Conservation (phyloP, 2,888 invertebrate genomes). For the Thymelicus acteon region DNA sequence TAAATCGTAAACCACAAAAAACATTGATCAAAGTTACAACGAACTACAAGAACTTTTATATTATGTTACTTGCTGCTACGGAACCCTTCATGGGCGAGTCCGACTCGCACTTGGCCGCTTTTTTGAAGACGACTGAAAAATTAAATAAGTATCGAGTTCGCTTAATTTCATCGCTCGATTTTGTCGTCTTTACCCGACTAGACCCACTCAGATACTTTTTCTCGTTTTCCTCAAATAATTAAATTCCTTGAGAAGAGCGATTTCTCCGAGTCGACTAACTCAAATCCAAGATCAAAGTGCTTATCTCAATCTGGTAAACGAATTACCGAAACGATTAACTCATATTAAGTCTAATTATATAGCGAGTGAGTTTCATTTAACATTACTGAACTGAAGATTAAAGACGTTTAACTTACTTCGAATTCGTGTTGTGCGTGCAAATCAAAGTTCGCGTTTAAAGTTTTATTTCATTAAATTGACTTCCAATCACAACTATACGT, state of each 20-base stretch:
- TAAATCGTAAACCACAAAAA: too few relatives aligned
- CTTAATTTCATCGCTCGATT: not conserved
- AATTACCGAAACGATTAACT: slow-evolving; percentile 30
- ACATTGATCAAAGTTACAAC: too few relatives aligned
- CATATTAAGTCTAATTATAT: slow-evolving; percentile 3
- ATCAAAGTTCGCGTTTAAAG: too few relatives aligned
- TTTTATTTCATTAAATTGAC: too few relatives aligned
- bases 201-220: not conserved
- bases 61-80: too few relatives aligned
- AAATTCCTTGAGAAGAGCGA: slow-evolving; percentile 13
- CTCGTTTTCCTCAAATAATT: slow-evolving; percentile 21
- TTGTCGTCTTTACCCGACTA: not conserved
- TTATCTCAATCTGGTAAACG: slow-evolving; percentile 26
- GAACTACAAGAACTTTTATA: too few relatives aligned
- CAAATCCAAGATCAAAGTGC: slow-evolving; percentile 23
- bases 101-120: too few relatives aligned
- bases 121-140: too few relatives aligned
- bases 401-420: not conserved
- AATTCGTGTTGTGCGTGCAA: too few relatives aligned
- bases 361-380: not conserved
- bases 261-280: slow-evolving; percentile 5
- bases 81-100: too few relatives aligned
- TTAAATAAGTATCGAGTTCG: not conserved
- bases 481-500: too few relatives aligned
- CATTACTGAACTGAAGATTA: not conserved